phyloP scores from a whole-genome alignment of 2,113 vertebrate species.

The Nestor notabilis region DNA sequence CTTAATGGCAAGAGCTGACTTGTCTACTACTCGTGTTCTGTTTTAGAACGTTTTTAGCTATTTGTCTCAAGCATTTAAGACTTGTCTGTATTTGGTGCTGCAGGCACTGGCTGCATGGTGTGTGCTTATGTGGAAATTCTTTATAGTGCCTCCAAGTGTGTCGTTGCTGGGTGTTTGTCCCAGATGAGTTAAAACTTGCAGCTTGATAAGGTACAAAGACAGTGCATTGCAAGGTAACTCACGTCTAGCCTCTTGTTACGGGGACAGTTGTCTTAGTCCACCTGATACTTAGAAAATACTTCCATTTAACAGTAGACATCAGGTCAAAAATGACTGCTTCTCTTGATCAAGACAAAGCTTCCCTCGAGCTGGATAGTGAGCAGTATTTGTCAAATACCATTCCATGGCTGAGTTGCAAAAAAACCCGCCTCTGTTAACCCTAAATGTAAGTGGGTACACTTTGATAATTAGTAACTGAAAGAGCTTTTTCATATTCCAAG shows the following conservation, averaged over 20 bases:
- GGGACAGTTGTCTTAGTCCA: background rate
- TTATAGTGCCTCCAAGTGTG: background rate
- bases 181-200: background rate
- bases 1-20: background rate
- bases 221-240: background rate
- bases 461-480: background rate
- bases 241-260: rapidly evolving
- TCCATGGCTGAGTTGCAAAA: background rate
- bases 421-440: background rate
- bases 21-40: background rate
- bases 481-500: background rate
- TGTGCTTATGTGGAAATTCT: background rate
- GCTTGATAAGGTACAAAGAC: background rate
- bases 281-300: background rate
- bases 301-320: background rate
- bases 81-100: background rate
- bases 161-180: background rate
- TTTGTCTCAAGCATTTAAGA: background rate
- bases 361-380: background rate
- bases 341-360: background rate
- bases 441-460: background rate
- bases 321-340: background rate
- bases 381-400: background rate
- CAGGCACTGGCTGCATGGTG: background rate
- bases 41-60: background rate